phyloP scores from a whole-genome alignment of 2,113 vertebrate species.

The Hippocampus mohnikei region DNA sequence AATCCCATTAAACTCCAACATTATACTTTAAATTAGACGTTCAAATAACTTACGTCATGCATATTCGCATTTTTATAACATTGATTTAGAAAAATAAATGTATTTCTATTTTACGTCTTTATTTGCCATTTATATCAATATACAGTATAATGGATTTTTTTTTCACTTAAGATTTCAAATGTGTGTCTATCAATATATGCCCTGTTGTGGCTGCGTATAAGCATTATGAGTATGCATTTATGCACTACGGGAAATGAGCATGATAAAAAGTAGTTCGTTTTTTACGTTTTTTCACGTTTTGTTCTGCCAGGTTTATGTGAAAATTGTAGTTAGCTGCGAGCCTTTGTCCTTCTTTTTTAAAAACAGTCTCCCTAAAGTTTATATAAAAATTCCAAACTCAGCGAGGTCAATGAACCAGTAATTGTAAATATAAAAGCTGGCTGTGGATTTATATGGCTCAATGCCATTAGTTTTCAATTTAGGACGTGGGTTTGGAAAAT shows the following conservation, averaged over 20 bases:
- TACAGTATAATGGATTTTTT: no score
- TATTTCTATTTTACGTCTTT: no score
- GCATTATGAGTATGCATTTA: neutral
- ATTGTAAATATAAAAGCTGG: neutral
- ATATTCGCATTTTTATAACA: no score
- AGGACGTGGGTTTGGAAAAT: neutral
- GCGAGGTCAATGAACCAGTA: slow-evolving; percentile 28
- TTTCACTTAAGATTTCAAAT: neutral
- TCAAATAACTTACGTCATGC: no score
- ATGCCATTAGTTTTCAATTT: neutral
- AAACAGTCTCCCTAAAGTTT: no score
- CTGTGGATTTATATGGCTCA: no score
- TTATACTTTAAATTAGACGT: no score
- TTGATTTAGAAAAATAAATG: no score
- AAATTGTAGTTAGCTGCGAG: neutral
- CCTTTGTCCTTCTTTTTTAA: neutral
- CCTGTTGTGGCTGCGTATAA: no score
- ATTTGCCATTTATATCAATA: no score
- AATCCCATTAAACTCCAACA: neutral
- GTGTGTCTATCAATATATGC: no score
- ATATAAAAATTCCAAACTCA: no score
- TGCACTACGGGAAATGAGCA: neutral
- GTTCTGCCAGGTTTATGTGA: neutral
- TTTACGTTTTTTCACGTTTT: neutral
- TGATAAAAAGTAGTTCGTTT: neutral